Conservation (phyloP, 2,888 invertebrate species). For the Pterobdella sp. region DNA sequence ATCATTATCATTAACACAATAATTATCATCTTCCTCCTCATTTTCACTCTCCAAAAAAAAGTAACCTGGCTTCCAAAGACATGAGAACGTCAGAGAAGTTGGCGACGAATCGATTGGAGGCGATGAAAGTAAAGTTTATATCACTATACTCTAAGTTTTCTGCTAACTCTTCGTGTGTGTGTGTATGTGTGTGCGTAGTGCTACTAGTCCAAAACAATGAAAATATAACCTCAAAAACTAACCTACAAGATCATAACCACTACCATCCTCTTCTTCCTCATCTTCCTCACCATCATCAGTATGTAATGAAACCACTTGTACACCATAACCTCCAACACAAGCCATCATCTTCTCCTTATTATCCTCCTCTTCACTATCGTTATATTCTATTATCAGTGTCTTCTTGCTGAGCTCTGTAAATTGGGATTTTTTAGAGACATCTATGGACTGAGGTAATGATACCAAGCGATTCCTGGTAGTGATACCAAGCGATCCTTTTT, state of each 20-base stretch:
- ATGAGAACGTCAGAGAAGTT: slow-evolving; percentile 5
- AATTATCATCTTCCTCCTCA: neutral
- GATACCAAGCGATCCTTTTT: too few species aligned
- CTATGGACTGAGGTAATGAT: too few species aligned
- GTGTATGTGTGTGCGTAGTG: neutral
- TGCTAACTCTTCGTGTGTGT: neutral
- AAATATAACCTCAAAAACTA: too few species aligned
- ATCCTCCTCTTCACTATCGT: neutral
- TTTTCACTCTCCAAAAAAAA: too few species aligned
- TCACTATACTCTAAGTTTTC: neutral
- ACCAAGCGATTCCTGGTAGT: too few species aligned
- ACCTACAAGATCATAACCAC: too few species aligned
- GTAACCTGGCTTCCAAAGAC: neutral
- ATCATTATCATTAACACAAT: neutral
- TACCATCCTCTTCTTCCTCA: too few species aligned
- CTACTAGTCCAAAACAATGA: too few species aligned
- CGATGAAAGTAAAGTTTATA: neutral
- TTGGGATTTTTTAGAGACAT: neutral
- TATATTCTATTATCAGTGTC: neutral
- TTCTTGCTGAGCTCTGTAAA: neutral
- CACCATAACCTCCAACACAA: neutral
- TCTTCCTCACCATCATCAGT: neutral
- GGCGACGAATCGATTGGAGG: neutral
- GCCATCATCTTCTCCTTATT: neutral
- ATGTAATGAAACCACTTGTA: too few species aligned